These are phyloP conservation scores for Myripristis murdjan DNA, from an alignment of 2,797 vertebrate genomes.

Conservation along the genomic window DNA sequence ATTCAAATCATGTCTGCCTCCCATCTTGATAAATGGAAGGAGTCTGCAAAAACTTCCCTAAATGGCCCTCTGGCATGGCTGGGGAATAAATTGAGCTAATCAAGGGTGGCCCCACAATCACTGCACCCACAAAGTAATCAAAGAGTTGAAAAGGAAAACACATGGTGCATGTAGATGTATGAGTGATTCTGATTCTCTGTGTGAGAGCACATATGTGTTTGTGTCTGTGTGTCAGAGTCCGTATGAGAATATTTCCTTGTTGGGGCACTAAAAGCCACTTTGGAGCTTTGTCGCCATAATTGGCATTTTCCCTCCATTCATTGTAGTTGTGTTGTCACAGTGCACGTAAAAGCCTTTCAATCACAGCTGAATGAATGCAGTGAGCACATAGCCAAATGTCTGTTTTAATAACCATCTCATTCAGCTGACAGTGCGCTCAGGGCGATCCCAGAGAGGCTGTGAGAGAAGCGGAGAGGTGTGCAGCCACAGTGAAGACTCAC, in stretches of 20 bases:
- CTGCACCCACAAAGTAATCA: conserved; percentile 77
- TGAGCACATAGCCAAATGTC: conserved; percentile 40
- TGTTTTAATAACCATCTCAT: conserved; percentile 64
- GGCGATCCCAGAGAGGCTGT: conserved; percentile 32
- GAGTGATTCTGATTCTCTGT: conserved; percentile 1
- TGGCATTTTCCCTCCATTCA: conserved; percentile 45
- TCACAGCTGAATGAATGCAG: conserved; percentile 41
- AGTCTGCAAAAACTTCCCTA: conserved; percentile 80
- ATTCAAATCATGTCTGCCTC: conserved; percentile 78
- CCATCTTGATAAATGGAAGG: conserved; percentile 82
- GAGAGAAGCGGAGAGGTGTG: conserved; percentile 35
- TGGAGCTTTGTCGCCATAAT: conserved; percentile 54
- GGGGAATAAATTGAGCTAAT: conserved; percentile 82
- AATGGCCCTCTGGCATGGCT: conserved; percentile 79
- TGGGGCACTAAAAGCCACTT: conserved; percentile 72
- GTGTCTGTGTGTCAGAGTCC: conserved; percentile 53
- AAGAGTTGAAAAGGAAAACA: conserved; percentile 71
- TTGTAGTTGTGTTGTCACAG: conserved; percentile 29
- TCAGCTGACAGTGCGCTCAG: conserved; percentile 47
- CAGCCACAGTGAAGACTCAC: conserved; percentile 21
- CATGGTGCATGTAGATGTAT: conserved; percentile 63
- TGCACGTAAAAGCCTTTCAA: conserved; percentile 48
- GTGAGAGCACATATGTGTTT: conserved; percentile 8
- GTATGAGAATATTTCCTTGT: conserved; percentile 57
- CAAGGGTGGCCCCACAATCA: conserved; percentile 81